Base-by-base conservation (phyloP, 1,140 invertebrate genomes). In the Pectinophora gossypiella region DNA sequence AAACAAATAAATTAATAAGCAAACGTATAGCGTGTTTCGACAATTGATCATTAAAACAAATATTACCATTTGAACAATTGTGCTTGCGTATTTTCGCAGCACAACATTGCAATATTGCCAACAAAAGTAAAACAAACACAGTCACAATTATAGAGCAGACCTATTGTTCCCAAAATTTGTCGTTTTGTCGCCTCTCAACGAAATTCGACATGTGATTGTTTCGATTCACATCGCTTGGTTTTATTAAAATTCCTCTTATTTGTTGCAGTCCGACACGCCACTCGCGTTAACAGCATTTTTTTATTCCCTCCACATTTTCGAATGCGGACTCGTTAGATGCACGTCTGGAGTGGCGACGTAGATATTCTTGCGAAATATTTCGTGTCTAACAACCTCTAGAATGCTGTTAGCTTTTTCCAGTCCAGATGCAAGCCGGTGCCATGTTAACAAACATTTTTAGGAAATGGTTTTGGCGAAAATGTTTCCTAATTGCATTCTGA, bases 161-260 rank as follows among this genome's bases (percentile, higher is more conserved):
- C 36, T 40, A 40, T 61, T 74, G 66, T 76, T 70, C 54, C 52
- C 45, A 13, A 53, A 53, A 62, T 64, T 72, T 65, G 61, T 69
- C 69, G 64, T 69, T 70, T 68, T 71, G 73, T 64, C 72, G 54
- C n/a, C n/a, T n/a, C 60, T 70, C 74, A 74, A 73, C 72, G 76
- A 73, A 76, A 73, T 64, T 61, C 73, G 57, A 79, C 68, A 70
- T 74, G 70, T 76, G 73, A 76, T 72, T 76, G 72, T 80, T 71
- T 77, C 66, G 76, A 76, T 68, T 74, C 76, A 66, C 62, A 68
- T 74, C 73, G 69, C 52, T 61, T 40, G 55, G 47, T 53, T 79
- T 78, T 82, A 78, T 79, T 73, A 76, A 78, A 79, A 76, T 77
- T 74, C 72, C 67, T 65, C 69, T 76, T 82, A 76, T 79, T 79